Conservation (phyloP, 2,113 vertebrate genomes). For the Neogobius melanostomus region DNA sequence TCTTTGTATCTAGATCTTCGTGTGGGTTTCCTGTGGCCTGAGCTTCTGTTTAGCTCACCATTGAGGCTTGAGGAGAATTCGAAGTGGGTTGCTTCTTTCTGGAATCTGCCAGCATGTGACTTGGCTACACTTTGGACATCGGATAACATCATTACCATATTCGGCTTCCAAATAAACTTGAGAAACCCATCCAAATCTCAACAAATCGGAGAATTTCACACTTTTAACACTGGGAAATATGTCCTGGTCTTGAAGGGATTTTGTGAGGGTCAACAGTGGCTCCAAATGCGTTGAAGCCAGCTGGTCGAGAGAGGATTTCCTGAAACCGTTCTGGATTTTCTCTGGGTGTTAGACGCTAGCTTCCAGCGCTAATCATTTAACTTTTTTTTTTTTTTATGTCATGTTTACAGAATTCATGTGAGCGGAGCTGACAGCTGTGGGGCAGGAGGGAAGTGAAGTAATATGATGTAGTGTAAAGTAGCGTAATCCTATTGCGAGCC, state of each 20-base stretch:
- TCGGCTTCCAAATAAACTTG: constrained; percentile 30
- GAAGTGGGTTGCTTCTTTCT: constrained; percentile 53
- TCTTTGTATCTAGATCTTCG: constrained; percentile 24
- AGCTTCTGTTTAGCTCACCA: constrained; percentile 41
- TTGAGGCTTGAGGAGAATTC: constrained; percentile 56
- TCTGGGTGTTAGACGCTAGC: neutral
- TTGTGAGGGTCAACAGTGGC: neutral
- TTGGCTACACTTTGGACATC: constrained; percentile 14
- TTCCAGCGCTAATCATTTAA: neutral
- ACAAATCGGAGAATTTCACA: constrained; percentile 7
- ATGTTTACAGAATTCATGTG: neutral
- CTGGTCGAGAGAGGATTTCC: constrained; percentile 29
- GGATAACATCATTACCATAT: constrained; percentile 22
- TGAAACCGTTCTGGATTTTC: constrained; percentile 3
- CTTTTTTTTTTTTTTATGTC: neutral
- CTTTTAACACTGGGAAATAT: constrained; percentile 32
- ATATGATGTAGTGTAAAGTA: constrained; percentile 8
- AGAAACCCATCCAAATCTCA: neutral
- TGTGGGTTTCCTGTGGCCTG: constrained; percentile 44
- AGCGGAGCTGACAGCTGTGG: neutral
- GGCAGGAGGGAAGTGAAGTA: neutral
- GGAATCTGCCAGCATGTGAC: constrained; percentile 33
- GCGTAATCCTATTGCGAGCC: constrained; percentile 14
- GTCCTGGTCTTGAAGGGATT: constrained; percentile 36
- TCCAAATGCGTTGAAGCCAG: constrained; percentile 19